Percentiles rank a stretch among this genome's conserved stretches.
Evolutionary conservation across 2,797 vertebrate species (phyloP).

Genomic region (Microctenopoma lineatum): DNA sequence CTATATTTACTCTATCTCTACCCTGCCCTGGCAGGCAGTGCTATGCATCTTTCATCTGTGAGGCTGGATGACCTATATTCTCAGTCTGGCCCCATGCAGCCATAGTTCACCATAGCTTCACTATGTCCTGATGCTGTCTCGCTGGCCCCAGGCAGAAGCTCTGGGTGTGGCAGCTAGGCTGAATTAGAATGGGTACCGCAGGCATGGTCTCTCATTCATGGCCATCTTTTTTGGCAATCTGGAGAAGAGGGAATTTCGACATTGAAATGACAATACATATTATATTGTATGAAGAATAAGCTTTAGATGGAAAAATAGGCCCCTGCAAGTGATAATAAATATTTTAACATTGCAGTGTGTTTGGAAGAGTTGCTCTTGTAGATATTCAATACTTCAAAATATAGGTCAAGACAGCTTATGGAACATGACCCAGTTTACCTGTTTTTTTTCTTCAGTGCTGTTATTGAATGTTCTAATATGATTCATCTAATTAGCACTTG

Average conservation of each 20-base stretch:
- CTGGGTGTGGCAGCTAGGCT: conserved; percentile 69
- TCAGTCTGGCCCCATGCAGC: conserved; percentile 57
- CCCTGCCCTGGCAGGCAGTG: conserved; percentile 56
- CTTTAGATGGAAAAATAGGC: conserved; percentile 16
- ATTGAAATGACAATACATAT: conserved; percentile 52
- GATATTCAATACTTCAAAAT: conserved; percentile 53
- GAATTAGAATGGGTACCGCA: conserved; percentile 57
- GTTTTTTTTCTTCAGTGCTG: conserved; percentile 37
- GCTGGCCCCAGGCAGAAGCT: conserved; percentile 57
- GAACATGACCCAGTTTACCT: conserved; percentile 75
- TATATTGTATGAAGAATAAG: conserved; percentile 17
- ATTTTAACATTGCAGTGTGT: conserved; percentile 57
- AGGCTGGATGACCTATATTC: conserved; percentile 79
- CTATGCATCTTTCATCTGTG: conserved; percentile 75
- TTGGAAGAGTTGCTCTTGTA: conserved; percentile 46
- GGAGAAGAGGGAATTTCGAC: conserved; percentile 32
- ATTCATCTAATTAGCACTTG: conserved; percentile 73
- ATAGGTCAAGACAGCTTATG: conserved; percentile 70
- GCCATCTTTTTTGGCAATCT: conserved; percentile 46
- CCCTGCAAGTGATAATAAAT: conserved; percentile 45
- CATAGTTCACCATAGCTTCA: conserved; percentile 52
- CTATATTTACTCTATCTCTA: conserved; percentile 75
- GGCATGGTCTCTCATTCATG: conserved; percentile 45
- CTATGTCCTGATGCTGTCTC: conserved; percentile 41
- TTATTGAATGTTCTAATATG: conserved; percentile 52